Percentiles rank a stretch among this genome's conserved stretches.
Conservation (phyloP, 2,797 vertebrate genomes). For the Sardinella longiceps region DNA sequence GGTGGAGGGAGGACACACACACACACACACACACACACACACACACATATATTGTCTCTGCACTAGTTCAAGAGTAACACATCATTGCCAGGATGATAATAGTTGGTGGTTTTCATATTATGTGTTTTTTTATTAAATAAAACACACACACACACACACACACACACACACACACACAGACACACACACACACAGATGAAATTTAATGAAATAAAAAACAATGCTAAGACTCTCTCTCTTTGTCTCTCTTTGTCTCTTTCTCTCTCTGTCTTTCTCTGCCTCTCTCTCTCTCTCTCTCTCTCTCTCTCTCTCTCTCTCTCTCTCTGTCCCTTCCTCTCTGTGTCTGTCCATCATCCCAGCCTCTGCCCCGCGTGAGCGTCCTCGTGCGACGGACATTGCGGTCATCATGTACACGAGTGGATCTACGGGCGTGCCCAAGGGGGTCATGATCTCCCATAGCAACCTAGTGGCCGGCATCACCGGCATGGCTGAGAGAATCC, state of each 20-base stretch:
- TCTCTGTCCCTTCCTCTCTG: too few relatives aligned
- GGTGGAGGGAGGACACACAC: neutral
- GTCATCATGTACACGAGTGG: conserved; percentile 99
- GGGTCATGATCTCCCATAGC: conserved; percentile 94
- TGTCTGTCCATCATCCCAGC: conserved; percentile 9
- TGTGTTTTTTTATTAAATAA: conserved; percentile 3
- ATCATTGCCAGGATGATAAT: neutral
- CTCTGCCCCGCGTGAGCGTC: conserved; percentile 53
- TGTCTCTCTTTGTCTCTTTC: conserved; percentile 2
- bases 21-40: neutral
- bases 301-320: too few relatives aligned
- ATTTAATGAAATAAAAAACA: neutral
- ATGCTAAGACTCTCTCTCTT: neutral
- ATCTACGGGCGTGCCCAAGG: conserved; percentile 91
- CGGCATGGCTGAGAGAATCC: conserved; percentile 89
- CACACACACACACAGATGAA: too few relatives aligned
- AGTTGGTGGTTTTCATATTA: neutral
- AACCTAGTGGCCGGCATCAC: conserved; percentile 91
- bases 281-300: too few relatives aligned
- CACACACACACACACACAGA: too few relatives aligned
- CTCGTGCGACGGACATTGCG: conserved; percentile 82
- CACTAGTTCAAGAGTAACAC: conserved; percentile 20
- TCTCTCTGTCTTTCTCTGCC: conserved; percentile 13
- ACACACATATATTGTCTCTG: conserved; percentile 36
- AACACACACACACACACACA: too few relatives aligned